A percentile compares a stretch with the other conserved stretches of the same genome.
These are phyloP conservation scores for Pseudomyrmex pallidus DNA, from an alignment of 1,140 invertebrate species.

Conservation along the genomic window DNA sequence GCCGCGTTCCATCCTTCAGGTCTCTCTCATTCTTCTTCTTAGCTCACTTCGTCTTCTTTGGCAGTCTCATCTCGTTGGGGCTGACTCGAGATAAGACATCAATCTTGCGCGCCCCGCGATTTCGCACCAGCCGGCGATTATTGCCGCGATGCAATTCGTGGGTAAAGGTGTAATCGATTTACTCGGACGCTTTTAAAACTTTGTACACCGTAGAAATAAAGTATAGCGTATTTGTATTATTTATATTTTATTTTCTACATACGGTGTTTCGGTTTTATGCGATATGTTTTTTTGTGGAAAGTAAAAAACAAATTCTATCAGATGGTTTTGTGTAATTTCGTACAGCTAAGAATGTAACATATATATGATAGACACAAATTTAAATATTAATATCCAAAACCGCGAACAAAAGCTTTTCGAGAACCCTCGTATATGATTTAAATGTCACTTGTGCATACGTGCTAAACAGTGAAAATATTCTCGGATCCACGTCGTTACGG, in stretches of 20 bases:
- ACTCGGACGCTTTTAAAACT: not conserved
- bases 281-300: too few species aligned
- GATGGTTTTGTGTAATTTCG: not conserved
- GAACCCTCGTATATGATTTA: not conserved
- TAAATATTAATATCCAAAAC: too few species aligned
- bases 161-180: slow-evolving; percentile 11
- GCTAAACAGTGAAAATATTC: slow-evolving; percentile 36
- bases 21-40: slow-evolving; percentile 51
- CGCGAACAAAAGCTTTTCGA: not conserved
- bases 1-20: slow-evolving; percentile 38
- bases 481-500: slow-evolving; percentile 17
- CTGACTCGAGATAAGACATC: slow-evolving; percentile 63
- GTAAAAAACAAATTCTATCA: not conserved
- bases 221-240: too few species aligned
- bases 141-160: slow-evolving; percentile 22
- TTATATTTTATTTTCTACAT: too few species aligned
- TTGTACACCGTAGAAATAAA: not conserved
- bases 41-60: slow-evolving; percentile 66
- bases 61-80: slow-evolving; percentile 61
- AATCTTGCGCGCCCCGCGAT: slow-evolving; percentile 63
- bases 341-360: too few species aligned
- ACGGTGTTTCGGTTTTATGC: too few species aligned
- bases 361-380: too few species aligned
- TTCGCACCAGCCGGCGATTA: slow-evolving; percentile 48
- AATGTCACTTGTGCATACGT: slow-evolving; percentile 1